Base-by-base conservation (phyloP, 2,888 invertebrate genomes). In the Dinocampus coccinellae region DNA sequence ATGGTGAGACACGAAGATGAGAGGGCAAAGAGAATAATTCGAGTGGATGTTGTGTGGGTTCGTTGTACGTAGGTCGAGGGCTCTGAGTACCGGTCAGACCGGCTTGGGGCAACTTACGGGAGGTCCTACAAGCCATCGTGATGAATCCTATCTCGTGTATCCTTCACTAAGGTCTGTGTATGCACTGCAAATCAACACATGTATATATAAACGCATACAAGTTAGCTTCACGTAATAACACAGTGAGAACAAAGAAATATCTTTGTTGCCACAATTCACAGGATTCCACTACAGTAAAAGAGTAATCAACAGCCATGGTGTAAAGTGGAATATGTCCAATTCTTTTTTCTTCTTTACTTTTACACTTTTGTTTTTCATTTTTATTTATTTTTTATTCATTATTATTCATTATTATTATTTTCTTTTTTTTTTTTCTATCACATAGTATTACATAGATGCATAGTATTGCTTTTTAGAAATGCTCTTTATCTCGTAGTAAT, bases 81-180 rank as follows among this genome's bases (percentile, higher is more conserved):
- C 42, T 55, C 55, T 52, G 64, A 58, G 75, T 83, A 84, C 84
- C 81, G 82, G 84, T 84, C 80, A 79, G 78, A 83, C 84, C 83
- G 84, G 83, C 78, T 84, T 69, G 72, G 70, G 52, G 67, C 65
- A 76, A 76, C 75, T 77, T 80, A 82, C 77, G 82, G 83, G 84
- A 82, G 84, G 81, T 84, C 83, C 74, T 39, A 16, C 66, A 29
- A 16, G 67, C 39, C 70, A 36, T 60, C 65, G 36, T 55, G 34
- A 64, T 52, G 52, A 22, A 57, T 69, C 39, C 36, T 24, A 65
- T 11, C 47, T 58, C n/a, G 22, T 10, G 24, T 24, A 55, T 22
- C 11, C 11, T 10, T 13, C 11, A 55, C 11, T 13, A 22, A 0
- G 52, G 22, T 11, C 20, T 1, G 9, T 16, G 20, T n/a, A 34